These are phyloP conservation scores for Zaprionus camerounensis DNA, from an alignment of 1,140 invertebrate species.

Conservation along the genomic window DNA sequence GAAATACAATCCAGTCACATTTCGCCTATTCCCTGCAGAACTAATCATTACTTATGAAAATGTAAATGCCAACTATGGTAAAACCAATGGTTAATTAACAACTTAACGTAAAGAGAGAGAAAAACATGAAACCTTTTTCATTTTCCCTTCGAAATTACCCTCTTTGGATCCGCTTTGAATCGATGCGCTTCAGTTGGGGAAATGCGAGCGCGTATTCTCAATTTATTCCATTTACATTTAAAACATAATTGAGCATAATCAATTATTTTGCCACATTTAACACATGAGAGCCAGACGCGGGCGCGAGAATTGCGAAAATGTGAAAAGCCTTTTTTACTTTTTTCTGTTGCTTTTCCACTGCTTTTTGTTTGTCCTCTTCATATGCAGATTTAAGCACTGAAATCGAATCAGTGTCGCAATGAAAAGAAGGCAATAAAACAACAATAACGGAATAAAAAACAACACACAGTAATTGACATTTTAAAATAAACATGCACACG, in stretches of 20 bases:
- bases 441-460: not conserved
- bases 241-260: constrained; percentile 78
- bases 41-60: not conserved
- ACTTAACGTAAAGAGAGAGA: not conserved
- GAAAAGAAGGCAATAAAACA: constrained; percentile 10
- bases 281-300: constrained; percentile 43
- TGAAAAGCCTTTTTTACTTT: constrained; percentile 40
- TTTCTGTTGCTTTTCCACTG: constrained; percentile 4
- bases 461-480: not conserved
- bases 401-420: constrained; percentile 39
- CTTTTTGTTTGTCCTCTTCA: constrained; percentile 25
- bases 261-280: constrained; percentile 82
- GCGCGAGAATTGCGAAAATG: constrained; percentile 9
- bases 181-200: not conserved
- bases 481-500: constrained; percentile 29
- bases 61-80: not conserved
- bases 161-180: constrained; percentile 2
- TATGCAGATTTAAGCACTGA: constrained; percentile 47
- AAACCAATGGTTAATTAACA: not conserved
- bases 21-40: constrained; percentile 17
- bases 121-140: not conserved
- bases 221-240: constrained; percentile 55
- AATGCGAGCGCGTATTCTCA: constrained; percentile 25
- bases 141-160: constrained; percentile 18
- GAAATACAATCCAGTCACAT: constrained; percentile 17